Evolutionary conservation across 2,888 invertebrate genomes (phyloP), one percentile per base, ranked within the genome.

Genomic region (Macrophya alboannulata): DNA sequence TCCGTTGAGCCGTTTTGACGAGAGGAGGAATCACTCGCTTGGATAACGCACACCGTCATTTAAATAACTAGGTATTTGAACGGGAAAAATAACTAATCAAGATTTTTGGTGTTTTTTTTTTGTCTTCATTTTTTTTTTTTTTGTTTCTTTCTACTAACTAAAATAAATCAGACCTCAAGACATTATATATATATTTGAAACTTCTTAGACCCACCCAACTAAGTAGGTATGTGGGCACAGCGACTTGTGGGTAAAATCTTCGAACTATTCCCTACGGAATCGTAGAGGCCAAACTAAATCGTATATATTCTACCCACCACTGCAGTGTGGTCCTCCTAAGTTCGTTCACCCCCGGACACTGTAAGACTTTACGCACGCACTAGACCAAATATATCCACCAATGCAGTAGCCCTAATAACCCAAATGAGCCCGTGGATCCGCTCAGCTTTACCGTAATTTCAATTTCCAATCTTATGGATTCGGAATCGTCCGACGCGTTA

Each of bases 331-430:
- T 83, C 68, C 48, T 48, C 68, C 31, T 48, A 45, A 71, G 83
- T 83, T 83, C 83, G 83, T 83, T 83, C 51, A 83, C 83, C 83
- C 68, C 83, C 71, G 81, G 62, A 81, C 59, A 81, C 62, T 81
- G 81, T 68, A 83, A 83, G 83, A 83, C 45, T 83, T 83, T 45
- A 68, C 83, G 83, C 81, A 71, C 31, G 68, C 68, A 71, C 83
- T 71, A 48, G 83, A 83, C 83, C 83, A 83, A 83, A 83, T 83
- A 83, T 83, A 83, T 83, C 83, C 83, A 83, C 83, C 83, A 83
- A 83, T 83, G 83, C 83, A 83, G 83, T 40, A 65, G 83, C 40
- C 83, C 83, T 71, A 83, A 83, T 83, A 83, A 83, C 68, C 68
- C 83, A 71, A 83, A 83, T 83, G 83, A 68, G 17, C 48, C 62